Conservation (phyloP, 2,888 invertebrate species). For the Isoperla grammatica region DNA sequence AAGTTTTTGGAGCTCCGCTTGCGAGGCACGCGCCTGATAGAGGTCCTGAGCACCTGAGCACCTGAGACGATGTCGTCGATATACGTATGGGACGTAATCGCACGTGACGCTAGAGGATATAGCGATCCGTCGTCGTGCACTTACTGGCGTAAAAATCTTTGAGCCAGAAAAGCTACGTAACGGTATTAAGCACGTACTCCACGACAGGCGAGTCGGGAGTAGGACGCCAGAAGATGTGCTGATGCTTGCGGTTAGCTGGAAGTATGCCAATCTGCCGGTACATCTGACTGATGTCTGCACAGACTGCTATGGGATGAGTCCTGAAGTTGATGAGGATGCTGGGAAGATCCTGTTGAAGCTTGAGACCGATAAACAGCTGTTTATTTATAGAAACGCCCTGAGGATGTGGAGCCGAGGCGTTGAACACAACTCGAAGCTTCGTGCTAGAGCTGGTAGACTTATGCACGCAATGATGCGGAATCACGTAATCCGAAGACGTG, state of each 20-base stretch:
- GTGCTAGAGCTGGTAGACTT: slow-evolving; percentile 3
- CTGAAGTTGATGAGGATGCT: not conserved
- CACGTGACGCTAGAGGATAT: slow-evolving; percentile 29
- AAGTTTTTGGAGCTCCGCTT: slow-evolving; percentile 28
- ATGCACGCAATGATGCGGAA: slow-evolving; percentile 7
- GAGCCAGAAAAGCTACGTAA: slow-evolving; percentile 34
- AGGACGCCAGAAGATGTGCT: slow-evolving; percentile 34
- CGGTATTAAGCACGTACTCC: slow-evolving; percentile 30
- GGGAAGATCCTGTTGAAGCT: slow-evolving; percentile 4
- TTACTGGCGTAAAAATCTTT: slow-evolving; percentile 30
- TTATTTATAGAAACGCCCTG: not conserved
- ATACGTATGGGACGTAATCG: slow-evolving; percentile 30
- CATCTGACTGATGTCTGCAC: slow-evolving; percentile 25
- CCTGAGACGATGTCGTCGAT: slow-evolving; percentile 34
- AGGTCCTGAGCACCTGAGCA: slow-evolving; percentile 26
- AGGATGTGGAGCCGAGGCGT: not conserved
- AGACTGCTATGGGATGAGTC: slow-evolving; percentile 5
- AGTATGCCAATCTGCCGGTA: slow-evolving; percentile 23
- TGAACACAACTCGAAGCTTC: not conserved
- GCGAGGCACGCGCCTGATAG: slow-evolving; percentile 28
- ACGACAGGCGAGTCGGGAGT: slow-evolving; percentile 22
- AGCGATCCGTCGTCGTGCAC: slow-evolving; percentile 26
- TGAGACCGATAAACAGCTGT: not conserved
- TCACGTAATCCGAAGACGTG: not conserved
- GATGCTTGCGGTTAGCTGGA: slow-evolving; percentile 27